Evolutionary conservation across 1,140 invertebrate species (phyloP).

Genomic region (Argopecten irradians): DNA sequence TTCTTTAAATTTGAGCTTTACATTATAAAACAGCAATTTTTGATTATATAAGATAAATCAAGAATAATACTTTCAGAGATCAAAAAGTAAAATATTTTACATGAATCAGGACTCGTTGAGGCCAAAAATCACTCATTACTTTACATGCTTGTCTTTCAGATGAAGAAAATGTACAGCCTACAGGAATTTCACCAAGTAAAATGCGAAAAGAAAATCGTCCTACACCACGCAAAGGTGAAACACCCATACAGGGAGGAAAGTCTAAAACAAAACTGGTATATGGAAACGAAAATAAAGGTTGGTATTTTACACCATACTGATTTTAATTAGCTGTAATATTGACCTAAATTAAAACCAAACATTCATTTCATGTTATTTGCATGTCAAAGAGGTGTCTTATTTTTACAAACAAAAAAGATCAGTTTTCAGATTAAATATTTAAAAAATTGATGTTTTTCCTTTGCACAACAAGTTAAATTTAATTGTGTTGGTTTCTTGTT

Average conservation of each 20-base stretch:
- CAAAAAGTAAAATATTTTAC: too few species aligned
- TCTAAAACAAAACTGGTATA: not conserved
- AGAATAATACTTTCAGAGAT: too few species aligned
- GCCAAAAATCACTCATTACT: too few species aligned
- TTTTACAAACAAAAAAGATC: too few species aligned
- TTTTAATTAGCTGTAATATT: not conserved
- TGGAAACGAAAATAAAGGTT: not conserved
- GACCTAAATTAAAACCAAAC: too few species aligned
- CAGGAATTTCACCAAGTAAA: constrained; percentile 34
- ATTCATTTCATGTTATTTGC: too few species aligned
- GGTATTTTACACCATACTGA: not conserved
- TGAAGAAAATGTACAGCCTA: not conserved
- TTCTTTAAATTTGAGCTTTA: too few species aligned
- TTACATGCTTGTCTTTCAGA: not conserved
- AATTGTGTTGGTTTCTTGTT: not conserved
- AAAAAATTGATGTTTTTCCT: not conserved
- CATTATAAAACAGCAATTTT: too few species aligned
- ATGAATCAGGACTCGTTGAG: too few species aligned
- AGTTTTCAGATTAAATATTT: not conserved
- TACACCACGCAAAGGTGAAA: not conserved
- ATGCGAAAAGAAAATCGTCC: constrained; percentile 25
- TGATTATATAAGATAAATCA: too few species aligned
- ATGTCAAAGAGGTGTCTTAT: too few species aligned
- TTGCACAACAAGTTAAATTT: not conserved
- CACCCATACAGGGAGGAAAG: not conserved